Percentiles rank a stretch among this genome's conserved stretches.
Conservation (phyloP, 2,113 vertebrate genomes). For the Rutilus rutilus region DNA sequence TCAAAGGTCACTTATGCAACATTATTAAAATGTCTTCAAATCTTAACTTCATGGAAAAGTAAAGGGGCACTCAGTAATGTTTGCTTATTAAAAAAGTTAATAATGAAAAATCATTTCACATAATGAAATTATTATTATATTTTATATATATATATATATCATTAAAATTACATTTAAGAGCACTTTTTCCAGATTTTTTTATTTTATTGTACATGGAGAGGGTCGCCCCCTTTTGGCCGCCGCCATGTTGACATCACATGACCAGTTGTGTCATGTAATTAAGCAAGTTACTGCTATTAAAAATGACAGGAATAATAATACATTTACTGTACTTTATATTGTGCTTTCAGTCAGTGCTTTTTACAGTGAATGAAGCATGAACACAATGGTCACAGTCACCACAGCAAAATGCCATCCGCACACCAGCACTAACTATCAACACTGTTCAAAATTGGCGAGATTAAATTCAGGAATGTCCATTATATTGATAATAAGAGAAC, state of each 20-base stretch:
- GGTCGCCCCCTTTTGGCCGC: not conserved
- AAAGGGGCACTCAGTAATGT: not conserved
- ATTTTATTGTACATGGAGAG: not conserved
- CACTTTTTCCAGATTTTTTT: not conserved
- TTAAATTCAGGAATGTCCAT: not conserved
- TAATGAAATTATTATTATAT: not conserved
- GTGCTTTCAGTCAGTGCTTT: not conserved
- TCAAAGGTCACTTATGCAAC: not conserved
- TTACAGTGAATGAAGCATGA: not conserved
- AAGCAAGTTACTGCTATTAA: not conserved
- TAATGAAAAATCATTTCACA: no score
- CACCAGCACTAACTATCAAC: not conserved
- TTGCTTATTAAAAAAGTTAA: not conserved
- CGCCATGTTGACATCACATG: not conserved
- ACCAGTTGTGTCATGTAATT: not conserved
- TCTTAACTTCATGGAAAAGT: not conserved
- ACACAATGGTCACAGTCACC: not conserved
- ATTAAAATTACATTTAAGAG: not conserved
- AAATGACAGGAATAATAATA: not conserved
- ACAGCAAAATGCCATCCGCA: not conserved
- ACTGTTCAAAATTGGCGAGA: no score
- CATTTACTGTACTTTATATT: not conserved
- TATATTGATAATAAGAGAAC: not conserved
- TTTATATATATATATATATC: no score
- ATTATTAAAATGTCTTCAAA: slow-evolving; percentile 9